phyloP scores from a whole-genome alignment of 2,113 vertebrate species.

The Vulpes lagopus region DNA sequence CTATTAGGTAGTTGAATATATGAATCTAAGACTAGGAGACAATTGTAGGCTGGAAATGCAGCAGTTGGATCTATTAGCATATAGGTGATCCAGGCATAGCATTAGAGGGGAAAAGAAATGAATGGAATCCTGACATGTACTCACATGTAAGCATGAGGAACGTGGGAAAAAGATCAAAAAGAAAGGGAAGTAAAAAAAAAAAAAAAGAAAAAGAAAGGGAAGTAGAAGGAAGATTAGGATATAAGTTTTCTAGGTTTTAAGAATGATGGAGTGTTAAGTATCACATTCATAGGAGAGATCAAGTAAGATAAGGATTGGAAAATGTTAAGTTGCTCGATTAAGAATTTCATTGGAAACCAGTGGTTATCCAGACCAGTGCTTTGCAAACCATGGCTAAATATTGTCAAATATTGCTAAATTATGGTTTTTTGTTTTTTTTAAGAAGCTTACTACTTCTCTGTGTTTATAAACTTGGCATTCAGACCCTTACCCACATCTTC shows the following conservation, averaged over 20 bases:
- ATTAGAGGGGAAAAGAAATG: slow-evolving; percentile 4
- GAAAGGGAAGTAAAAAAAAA: not conserved
- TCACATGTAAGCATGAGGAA: slow-evolving; percentile 36
- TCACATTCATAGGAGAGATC: not conserved
- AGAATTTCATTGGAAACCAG: slow-evolving; percentile 43
- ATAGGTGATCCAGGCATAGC: not conserved
- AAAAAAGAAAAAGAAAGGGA: not conserved
- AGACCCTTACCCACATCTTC: slow-evolving; percentile 21
- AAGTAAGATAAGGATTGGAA: not conserved
- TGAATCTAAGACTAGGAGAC: not conserved
- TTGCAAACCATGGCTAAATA: slow-evolving; percentile 14
- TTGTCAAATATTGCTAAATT: not conserved
- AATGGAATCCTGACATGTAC: not conserved
- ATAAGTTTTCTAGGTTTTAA: slow-evolving; percentile 45
- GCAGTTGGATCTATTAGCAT: not conserved
- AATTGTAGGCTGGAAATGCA: not conserved
- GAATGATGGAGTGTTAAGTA: slow-evolving; percentile 3
- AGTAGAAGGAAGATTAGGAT: not conserved
- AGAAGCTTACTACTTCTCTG: slow-evolving; percentile 32
- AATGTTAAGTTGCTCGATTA: slow-evolving; percentile 10
- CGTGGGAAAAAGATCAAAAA: not conserved
- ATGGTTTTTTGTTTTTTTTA: not conserved
- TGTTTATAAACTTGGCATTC: not conserved
- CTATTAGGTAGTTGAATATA: not conserved
- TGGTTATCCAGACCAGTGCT: slow-evolving; percentile 18